Conservation (phyloP, 2,888 invertebrate species). For the Epirrita christyi region DNA sequence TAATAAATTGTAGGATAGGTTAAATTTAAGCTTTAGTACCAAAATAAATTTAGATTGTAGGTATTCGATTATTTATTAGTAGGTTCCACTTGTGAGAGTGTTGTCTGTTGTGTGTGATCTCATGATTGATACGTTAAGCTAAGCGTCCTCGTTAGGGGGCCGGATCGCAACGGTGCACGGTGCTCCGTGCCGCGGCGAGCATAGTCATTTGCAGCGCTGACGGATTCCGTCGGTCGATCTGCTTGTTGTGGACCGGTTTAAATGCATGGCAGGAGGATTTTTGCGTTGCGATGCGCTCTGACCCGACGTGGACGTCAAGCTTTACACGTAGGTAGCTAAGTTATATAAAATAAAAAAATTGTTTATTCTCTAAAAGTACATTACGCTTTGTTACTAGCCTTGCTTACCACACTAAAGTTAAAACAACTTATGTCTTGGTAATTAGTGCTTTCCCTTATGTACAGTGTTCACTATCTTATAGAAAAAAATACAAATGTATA, state of each 20-base stretch:
- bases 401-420: not conserved
- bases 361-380: not conserved
- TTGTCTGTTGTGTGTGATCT: constrained; percentile 77
- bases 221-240: too few relatives aligned
- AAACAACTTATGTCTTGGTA: not conserved
- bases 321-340: constrained; percentile 55
- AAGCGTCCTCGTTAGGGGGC: too few relatives aligned
- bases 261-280: too few relatives aligned
- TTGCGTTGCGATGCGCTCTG: too few relatives aligned
- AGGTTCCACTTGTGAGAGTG: constrained; percentile 65
- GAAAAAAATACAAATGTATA: not conserved
- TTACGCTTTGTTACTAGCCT: not conserved
- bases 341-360: not conserved
- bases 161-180: too few relatives aligned
- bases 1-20: constrained; percentile 53
- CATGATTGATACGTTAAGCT: constrained; percentile 61
- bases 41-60: constrained; percentile 70
- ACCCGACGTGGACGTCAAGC: too few relatives aligned
- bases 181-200: too few relatives aligned
- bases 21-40: constrained; percentile 74
- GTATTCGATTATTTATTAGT: constrained; percentile 81
- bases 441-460: not conserved
- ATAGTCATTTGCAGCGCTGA: too few relatives aligned
- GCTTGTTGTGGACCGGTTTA: too few relatives aligned
- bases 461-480: not conserved